Evolutionary conservation across 2,113 vertebrate species (phyloP).

Genomic region (Nanorana parkeri): DNA sequence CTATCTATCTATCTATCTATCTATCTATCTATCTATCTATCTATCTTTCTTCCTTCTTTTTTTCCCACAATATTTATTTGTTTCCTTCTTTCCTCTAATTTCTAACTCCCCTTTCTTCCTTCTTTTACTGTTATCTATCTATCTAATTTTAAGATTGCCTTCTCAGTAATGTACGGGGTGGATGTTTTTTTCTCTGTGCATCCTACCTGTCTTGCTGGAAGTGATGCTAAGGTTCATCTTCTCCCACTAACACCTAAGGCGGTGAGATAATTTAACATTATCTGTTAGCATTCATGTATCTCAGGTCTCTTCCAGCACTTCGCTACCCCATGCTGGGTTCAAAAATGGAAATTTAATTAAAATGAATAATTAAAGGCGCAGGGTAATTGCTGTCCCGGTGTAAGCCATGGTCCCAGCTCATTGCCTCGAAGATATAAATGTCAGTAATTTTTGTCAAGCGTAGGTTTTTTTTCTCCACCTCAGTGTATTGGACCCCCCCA

Average conservation of each 20-base stretch:
- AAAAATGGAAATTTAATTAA: constrained; percentile 56
- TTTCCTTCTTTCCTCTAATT: too few relatives aligned
- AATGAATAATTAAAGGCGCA: constrained; percentile 51
- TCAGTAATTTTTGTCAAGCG: not conserved
- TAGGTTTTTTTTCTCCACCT: not conserved
- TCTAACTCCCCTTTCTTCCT: too few relatives aligned
- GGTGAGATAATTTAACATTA: not conserved
- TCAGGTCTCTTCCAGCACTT: constrained; percentile 8
- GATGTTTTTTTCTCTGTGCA: not conserved
- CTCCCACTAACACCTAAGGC: constrained; percentile 1
- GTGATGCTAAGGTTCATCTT: constrained; percentile 7
- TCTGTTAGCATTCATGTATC: not conserved
- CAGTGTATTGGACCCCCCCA: not conserved
- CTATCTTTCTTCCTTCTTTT: too few relatives aligned
- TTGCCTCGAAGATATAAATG: not conserved
- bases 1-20: too few relatives aligned
- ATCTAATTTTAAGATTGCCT: too few relatives aligned
- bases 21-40: too few relatives aligned
- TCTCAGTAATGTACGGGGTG: not conserved
- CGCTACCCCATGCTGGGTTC: constrained; percentile 22
- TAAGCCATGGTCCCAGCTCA: constrained; percentile 37
- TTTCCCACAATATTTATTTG: too few relatives aligned
- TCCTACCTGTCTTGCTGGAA: not conserved
- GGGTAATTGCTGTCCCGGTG: constrained; percentile 34
- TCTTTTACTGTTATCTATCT: too few relatives aligned